Conservation (phyloP, 2,113 vertebrate species). For the Vidua chalybeata region DNA sequence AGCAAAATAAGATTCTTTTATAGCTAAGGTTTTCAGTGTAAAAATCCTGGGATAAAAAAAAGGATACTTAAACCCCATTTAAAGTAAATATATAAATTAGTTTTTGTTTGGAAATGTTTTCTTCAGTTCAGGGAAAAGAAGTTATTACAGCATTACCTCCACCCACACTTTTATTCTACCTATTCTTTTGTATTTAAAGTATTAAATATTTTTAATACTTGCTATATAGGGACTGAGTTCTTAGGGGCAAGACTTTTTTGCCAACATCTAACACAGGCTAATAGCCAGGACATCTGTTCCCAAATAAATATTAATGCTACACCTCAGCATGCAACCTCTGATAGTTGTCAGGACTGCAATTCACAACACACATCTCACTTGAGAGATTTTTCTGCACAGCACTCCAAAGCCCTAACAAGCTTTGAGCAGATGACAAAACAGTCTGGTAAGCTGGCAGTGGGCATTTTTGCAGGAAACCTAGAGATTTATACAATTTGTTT, state of each 20-base stretch:
- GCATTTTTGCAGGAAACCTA: conserved; percentile 1
- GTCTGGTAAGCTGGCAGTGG: neutral
- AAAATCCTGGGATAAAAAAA: neutral
- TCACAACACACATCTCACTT: neutral
- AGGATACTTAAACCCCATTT: neutral
- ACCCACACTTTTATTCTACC: neutral
- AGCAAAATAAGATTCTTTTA: neutral
- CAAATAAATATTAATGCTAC: neutral
- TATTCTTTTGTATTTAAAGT: neutral
- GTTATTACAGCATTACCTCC: neutral
- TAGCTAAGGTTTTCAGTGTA: neutral
- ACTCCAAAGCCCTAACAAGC: conserved; percentile 30
- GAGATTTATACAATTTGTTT: neutral
- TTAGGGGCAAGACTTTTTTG: neutral
- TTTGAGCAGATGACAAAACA: conserved; percentile 2
- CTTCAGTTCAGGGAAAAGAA: neutral
- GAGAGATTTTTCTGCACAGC: neutral
- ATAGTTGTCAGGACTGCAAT: neutral
- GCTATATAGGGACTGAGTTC: neutral
- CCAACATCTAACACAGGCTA: neutral
- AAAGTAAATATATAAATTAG: neutral
- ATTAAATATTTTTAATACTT: neutral
- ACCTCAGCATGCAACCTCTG: neutral
- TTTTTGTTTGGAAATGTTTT: neutral
- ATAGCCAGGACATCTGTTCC: neutral